Conservation (phyloP, 2,888 invertebrate species). For the Rhodophaea formosa region DNA sequence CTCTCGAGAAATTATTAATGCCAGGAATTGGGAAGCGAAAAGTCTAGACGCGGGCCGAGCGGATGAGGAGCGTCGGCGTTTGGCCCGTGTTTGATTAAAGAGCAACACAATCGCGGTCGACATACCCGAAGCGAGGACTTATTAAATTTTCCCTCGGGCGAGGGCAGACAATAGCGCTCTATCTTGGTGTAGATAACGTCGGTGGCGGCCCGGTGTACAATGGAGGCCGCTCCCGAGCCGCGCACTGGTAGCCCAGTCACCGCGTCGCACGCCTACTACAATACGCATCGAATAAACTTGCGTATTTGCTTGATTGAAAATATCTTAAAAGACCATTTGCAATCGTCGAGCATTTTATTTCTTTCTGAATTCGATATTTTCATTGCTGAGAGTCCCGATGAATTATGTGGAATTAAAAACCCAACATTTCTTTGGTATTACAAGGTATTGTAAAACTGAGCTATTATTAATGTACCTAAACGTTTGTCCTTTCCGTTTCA, state of each 20-base stretch:
- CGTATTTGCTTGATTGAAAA: slow-evolving; percentile 42
- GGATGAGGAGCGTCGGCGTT: slow-evolving; percentile 43
- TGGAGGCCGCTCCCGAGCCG: slow-evolving; percentile 46
- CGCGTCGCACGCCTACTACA: slow-evolving; percentile 50
- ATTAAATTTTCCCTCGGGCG: slow-evolving; percentile 68
- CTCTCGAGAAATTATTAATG: slow-evolving; percentile 61
- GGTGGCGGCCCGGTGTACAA: slow-evolving; percentile 58
- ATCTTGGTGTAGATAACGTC: slow-evolving; percentile 71
- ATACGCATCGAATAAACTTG: slow-evolving; percentile 42
- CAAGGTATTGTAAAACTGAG: too few relatives aligned
- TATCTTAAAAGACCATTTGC: neutral
- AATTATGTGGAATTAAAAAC: too few relatives aligned
- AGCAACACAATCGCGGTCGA: slow-evolving; percentile 61
- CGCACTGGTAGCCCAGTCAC: slow-evolving; percentile 42
- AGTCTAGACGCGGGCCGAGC: slow-evolving; percentile 30
- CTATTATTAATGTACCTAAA: too few relatives aligned
- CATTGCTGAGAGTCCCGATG: too few relatives aligned
- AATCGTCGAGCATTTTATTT: neutral
- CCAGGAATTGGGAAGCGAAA: slow-evolving; percentile 35
- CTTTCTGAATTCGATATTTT: neutral
- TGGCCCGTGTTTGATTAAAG: slow-evolving; percentile 63
- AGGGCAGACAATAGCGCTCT: slow-evolving; percentile 65
- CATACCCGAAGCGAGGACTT: slow-evolving; percentile 58
- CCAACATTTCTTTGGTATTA: too few relatives aligned
- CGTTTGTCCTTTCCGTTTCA: too few relatives aligned